Evolutionary conservation across 2,888 invertebrate species (phyloP), one percentile per base, ranked within the genome.

Genomic region (Drosophila melanosoma): DNA sequence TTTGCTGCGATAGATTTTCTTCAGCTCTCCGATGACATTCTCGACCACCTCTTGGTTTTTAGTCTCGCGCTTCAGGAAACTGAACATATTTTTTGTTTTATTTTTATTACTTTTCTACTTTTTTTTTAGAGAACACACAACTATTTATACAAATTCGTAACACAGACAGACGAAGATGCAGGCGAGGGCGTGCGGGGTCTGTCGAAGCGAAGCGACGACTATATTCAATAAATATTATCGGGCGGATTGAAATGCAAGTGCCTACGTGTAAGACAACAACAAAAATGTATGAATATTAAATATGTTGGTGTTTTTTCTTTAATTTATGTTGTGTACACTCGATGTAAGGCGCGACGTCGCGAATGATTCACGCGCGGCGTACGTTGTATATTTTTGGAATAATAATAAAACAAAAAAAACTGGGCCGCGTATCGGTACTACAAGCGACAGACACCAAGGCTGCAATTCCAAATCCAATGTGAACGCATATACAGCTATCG

Each of bases 1-100:
- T 93, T 98, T 99, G 86, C 96, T 95, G 93, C 95, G 97, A 94
- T 99, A 99, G 90, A 98, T 97, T 92, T 96, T 96, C 94, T 99
- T 98, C 80, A 99, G 95, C 70, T 99, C 99, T 91, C 98, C 98
- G 78, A 98, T 96, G 71, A 99, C 99, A 95, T 96, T 98, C 91
- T 97, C 97, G 91, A 96, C 97, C 90, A 96, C 95, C 92, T 97
- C 97, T 75, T 96, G 94, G 77, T 88, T 90, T 69, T 79, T 85
- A 62, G 91, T 92, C 92, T 97, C 97, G 90, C 95, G 96, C 90
- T 94, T 96, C 85, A 98, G 93, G 96, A 97, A 98, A 94, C 97
- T 97, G 93, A 98, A 97, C 98, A 98, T 98, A 76, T 81, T 89
- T 63, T 35, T n/a, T 56, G 26, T 56, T 56, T 38, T 54, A 36